Evolutionary conservation across 2,113 vertebrate genomes (phyloP).

Genomic region (Gorilla gorilla): DNA sequence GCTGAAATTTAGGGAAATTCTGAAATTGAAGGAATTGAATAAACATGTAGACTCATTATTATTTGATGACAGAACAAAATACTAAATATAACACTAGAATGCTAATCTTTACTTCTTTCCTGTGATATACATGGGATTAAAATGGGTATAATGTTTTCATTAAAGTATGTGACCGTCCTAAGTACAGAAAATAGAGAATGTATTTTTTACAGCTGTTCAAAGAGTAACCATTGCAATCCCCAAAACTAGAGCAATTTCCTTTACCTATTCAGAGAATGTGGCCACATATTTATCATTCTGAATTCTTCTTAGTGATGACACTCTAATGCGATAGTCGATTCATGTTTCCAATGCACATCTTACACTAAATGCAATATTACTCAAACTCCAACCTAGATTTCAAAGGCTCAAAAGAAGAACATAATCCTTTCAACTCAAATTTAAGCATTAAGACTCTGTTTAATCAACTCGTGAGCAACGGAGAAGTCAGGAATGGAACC

Average conservation of each 20-base stretch:
- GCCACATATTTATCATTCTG: constrained; percentile 22
- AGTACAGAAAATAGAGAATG: not conserved
- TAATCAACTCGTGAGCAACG: not conserved
- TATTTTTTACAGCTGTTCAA: not conserved
- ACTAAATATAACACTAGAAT: not conserved
- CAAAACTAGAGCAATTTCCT: not conserved
- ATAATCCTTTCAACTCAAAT: not conserved
- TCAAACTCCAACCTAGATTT: not conserved
- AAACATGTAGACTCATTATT: not conserved
- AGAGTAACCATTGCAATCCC: not conserved
- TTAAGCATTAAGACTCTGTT: not conserved
- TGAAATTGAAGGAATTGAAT: not conserved
- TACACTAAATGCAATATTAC: not conserved
- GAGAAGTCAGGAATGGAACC: not conserved
- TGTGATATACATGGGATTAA: not conserved
- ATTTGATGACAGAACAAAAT: not conserved
- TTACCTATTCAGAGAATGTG: not conserved
- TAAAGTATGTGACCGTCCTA: not conserved
- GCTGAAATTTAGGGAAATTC: not conserved
- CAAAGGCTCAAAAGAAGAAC: not conserved
- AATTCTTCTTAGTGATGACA: not conserved
- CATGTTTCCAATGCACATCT: not conserved
- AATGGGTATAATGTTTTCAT: not conserved
- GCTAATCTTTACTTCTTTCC: not conserved
- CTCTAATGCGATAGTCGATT: not conserved